Evolutionary conservation across 1,140 invertebrate species (phyloP).

Genomic region (Drosophila fuyamai): DNA sequence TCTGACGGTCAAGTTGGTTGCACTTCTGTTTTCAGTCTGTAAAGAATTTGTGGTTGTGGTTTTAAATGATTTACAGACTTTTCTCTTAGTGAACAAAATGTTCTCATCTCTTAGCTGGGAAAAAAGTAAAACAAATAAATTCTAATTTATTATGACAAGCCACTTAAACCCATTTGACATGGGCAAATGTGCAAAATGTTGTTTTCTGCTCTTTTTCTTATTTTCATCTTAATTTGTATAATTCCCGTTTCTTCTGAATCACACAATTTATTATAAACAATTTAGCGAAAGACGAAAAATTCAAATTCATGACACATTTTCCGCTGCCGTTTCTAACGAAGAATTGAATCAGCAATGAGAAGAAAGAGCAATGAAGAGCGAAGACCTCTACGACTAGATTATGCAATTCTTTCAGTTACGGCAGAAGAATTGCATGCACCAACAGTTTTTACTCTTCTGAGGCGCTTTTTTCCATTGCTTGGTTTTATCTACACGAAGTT

Average conservation of each 20-base stretch:
- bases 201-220: constrained; percentile 6
- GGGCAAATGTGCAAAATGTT: constrained; percentile 46
- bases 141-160: constrained; percentile 70
- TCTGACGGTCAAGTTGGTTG: constrained; percentile 36
- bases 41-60: constrained; percentile 1
- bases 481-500: constrained; percentile 74
- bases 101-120: constrained; percentile 33
- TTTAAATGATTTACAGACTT: background rate
- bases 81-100: constrained; percentile 10
- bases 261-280: constrained; percentile 75
- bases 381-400: constrained; percentile 31
- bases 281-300: constrained; percentile 44
- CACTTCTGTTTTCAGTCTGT: constrained; percentile 13
- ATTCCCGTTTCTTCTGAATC: constrained; percentile 52
- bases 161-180: constrained; percentile 72
- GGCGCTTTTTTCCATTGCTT: constrained; percentile 7
- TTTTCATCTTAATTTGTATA: constrained; percentile 10
- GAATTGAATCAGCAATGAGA: constrained; percentile 64
- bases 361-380: constrained; percentile 2
- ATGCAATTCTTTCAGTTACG: constrained; percentile 54
- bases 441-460: constrained; percentile 51
- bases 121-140: constrained; percentile 54
- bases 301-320: constrained; percentile 70
- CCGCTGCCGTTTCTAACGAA: constrained; percentile 17
- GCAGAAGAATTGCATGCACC: constrained; percentile 70